A percentile compares a stretch with the other conserved stretches of the same genome.
These are phyloP conservation scores for Phyllotreta striolata DNA, from an alignment of 2,888 invertebrate species.

Conservation along the genomic window DNA sequence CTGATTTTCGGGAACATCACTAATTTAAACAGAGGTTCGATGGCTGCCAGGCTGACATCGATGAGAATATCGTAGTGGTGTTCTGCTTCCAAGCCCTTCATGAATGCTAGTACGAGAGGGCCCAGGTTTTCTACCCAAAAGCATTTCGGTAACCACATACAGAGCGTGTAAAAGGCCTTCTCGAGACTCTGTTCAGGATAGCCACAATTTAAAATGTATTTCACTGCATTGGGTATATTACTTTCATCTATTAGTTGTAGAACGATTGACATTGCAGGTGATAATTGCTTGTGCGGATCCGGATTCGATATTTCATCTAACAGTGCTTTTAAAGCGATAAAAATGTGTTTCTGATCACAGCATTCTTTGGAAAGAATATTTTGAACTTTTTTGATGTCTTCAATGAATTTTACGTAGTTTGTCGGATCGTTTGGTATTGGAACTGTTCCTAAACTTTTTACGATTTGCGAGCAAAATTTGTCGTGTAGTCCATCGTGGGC, in stretches of 20 bases:
- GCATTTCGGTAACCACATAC: slow-evolving; percentile 73
- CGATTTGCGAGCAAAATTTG: slow-evolving; percentile 64
- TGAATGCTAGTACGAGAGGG: slow-evolving; percentile 72
- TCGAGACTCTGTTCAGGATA: slow-evolving; percentile 65
- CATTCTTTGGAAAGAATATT: slow-evolving; percentile 56
- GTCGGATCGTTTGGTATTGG: slow-evolving; percentile 56
- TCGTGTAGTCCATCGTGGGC: slow-evolving; percentile 61
- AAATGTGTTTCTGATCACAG: slow-evolving; percentile 62
- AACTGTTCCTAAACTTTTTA: slow-evolving; percentile 63
- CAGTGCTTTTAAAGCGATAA: slow-evolving; percentile 67
- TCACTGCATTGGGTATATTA: slow-evolving; percentile 57
- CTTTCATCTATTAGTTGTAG: slow-evolving; percentile 61
- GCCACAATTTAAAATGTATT: slow-evolving; percentile 59
- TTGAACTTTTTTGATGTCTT: slow-evolving; percentile 55
- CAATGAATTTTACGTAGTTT: slow-evolving; percentile 55
- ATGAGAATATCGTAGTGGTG: slow-evolving; percentile 61
- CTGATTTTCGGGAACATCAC: slow-evolving; percentile 66
- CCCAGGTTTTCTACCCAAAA: slow-evolving; percentile 70
- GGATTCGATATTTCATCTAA: slow-evolving; percentile 70
- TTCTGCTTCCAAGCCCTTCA: slow-evolving; percentile 65
- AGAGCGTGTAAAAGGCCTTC: slow-evolving; percentile 70
- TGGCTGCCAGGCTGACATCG: slow-evolving; percentile 69
- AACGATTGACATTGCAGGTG: slow-evolving; percentile 69
- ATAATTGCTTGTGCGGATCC: slow-evolving; percentile 61
- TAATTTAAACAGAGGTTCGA: slow-evolving; percentile 67